phyloP scores from a whole-genome alignment of 2,113 vertebrate species.

The human region DNA sequence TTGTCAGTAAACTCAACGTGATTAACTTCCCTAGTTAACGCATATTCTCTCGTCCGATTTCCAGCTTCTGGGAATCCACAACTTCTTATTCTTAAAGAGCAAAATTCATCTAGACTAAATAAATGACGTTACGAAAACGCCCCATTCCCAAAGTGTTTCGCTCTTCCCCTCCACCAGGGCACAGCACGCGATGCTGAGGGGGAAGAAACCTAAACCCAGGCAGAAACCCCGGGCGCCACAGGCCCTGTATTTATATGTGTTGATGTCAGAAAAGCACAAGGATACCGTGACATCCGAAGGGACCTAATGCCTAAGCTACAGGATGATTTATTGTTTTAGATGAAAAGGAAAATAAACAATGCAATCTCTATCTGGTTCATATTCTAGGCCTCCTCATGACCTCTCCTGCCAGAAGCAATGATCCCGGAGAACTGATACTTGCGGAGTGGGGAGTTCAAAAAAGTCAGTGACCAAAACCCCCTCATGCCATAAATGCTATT shows the following conservation, averaged over 20 bases:
- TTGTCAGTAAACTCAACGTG: not conserved
- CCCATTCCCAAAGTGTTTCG: not conserved
- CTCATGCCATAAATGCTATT: not conserved
- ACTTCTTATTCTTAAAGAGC: constrained; percentile 37
- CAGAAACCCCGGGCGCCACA: not conserved
- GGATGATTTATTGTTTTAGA: not conserved
- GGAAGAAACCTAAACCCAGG: not conserved
- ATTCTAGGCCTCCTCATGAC: not conserved
- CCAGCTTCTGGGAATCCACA: constrained; percentile 34
- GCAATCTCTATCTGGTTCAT: not conserved
- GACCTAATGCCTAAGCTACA: not conserved
- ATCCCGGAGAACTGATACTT: not conserved
- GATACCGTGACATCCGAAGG: not conserved
- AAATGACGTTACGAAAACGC: constrained; percentile 53
- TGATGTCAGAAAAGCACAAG: not conserved
- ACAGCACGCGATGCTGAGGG: not conserved
- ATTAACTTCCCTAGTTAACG: not conserved
- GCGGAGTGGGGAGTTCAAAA: not conserved
- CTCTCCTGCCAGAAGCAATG: not conserved
- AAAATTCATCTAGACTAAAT: constrained; percentile 55
- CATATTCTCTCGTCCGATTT: not conserved
- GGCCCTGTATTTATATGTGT: not conserved
- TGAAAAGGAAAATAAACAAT: not conserved
- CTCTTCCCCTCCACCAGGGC: not conserved
- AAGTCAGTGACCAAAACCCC: not conserved